Base-by-base conservation (phyloP, 2,888 invertebrate genomes). In the Oligia fasciuncula region DNA sequence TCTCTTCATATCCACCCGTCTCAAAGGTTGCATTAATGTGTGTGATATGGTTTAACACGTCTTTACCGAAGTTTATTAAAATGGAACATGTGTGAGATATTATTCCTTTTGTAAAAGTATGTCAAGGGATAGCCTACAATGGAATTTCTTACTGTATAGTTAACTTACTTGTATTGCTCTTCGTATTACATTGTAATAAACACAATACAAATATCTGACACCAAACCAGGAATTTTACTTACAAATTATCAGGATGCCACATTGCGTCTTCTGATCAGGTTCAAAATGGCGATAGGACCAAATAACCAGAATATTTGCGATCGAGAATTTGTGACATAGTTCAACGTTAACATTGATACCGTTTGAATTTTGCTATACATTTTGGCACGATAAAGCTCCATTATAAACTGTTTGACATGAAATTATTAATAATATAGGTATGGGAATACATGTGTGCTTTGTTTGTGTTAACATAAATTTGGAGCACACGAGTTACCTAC, bases 241-340 rank as follows among this genome's bases (percentile, higher is more conserved):
- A 77, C 79, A 81, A 85, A 88, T 88, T 73, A 77, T 74, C 51
- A 69, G 74, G 68, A 88, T 83, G 69, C 87, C 81, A 80, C 35
- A 84, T 79, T 84, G 85, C 83, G 78, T 76, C 80, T 83, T 69
- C 68, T 73, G 71, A 76, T 76, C 82, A 63, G 73, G 80, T 79
- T 69, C 54, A 66, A 80, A 81, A 81, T 83, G 88, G 88, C 79
- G 89, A 73, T 73, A 85, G 85, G 72, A 80, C 80, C 62, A 76
- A 85, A 90, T 90, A 79, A 79, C 11, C 79, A 72, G 80, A 86
- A 88, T 89, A 85, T 83, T 85, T 86, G 75, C 43, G 70, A 78
- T 79, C 57, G 70, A 60, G 79, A 88, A 81, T 83, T 84, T 77
- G 69, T 70, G 63, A 83, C 74, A 81, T 87, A 81, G 74, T 81